Percentiles rank a stretch among this genome's conserved stretches.
Evolutionary conservation across 2,797 vertebrate genomes (phyloP).

Genomic region (Ctenopoma multispine): DNA sequence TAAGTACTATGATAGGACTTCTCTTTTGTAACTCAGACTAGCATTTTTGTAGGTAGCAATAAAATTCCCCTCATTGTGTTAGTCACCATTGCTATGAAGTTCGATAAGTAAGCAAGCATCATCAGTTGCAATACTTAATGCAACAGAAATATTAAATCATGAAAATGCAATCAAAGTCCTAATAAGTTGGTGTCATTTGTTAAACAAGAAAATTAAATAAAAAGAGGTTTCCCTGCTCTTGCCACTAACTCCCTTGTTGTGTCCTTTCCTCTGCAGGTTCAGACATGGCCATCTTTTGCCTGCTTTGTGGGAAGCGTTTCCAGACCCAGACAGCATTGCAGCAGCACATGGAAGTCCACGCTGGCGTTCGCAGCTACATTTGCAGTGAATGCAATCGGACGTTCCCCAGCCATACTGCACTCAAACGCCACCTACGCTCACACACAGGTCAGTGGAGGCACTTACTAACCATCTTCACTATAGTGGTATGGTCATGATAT

Average conservation of each 20-base stretch:
- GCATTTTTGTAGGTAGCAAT: background rate
- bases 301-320: slow-evolving; percentile 95
- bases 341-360: slow-evolving; percentile 98
- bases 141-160: background rate
- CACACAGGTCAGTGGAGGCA: slow-evolving; percentile 79
- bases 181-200: background rate
- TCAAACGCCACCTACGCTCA: slow-evolving; percentile 95
- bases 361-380: slow-evolving; percentile 94
- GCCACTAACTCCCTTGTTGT: background rate
- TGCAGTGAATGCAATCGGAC: slow-evolving; percentile 97
- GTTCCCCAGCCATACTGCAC: slow-evolving; percentile 96
- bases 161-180: background rate
- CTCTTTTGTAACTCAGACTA: background rate
- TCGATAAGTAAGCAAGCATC: background rate
- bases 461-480: background rate
- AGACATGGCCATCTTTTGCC: slow-evolving; percentile 96
- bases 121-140: background rate
- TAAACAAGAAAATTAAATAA: background rate
- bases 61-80: background rate
- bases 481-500: background rate
- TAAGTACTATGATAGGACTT: background rate
- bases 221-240: background rate
- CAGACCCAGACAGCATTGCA: slow-evolving; percentile 93
- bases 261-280: slow-evolving; percentile 80
- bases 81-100: no score